Percentiles rank a stretch among this genome's conserved stretches.
Evolutionary conservation across 2,888 invertebrate species (phyloP).

Genomic region (Melipona bicolor): DNA sequence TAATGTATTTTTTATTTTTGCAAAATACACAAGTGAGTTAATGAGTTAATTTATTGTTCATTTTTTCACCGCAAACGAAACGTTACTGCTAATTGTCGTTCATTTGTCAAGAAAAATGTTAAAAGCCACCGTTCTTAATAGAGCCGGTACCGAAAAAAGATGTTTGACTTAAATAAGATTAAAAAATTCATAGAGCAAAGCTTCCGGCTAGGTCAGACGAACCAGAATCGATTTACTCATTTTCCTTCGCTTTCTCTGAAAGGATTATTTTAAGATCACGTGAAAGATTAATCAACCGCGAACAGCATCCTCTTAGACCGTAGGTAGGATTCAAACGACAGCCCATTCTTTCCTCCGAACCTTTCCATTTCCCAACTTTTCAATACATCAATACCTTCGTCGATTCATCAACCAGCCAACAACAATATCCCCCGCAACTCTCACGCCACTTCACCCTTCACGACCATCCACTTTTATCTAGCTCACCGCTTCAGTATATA

Average conservation of each 20-base stretch:
- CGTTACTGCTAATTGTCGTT: not conserved
- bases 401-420: not conserved
- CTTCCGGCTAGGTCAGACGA: no score
- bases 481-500: not conserved
- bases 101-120: not conserved
- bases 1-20: no score
- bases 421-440: not conserved
- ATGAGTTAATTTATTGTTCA: no score
- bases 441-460: not conserved
- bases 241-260: no score
- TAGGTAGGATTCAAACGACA: not conserved
- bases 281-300: not conserved
- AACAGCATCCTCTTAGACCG: not conserved
- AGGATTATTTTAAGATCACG: no score
- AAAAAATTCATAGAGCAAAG: no score
- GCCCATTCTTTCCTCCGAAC: not conserved
- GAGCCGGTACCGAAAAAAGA: no score
- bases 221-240: no score
- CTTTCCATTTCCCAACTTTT: not conserved
- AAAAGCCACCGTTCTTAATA: not conserved
- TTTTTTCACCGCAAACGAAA: no score
- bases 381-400: not conserved
- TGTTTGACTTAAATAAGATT: no score
- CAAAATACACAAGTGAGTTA: no score
- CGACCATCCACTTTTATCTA: constrained; percentile 44